A percentile compares a stretch with the other conserved stretches of the same genome.
These are phyloP conservation scores for Sweltsa coloradensis DNA, from an alignment of 1,140 invertebrate species.

Conservation along the genomic window DNA sequence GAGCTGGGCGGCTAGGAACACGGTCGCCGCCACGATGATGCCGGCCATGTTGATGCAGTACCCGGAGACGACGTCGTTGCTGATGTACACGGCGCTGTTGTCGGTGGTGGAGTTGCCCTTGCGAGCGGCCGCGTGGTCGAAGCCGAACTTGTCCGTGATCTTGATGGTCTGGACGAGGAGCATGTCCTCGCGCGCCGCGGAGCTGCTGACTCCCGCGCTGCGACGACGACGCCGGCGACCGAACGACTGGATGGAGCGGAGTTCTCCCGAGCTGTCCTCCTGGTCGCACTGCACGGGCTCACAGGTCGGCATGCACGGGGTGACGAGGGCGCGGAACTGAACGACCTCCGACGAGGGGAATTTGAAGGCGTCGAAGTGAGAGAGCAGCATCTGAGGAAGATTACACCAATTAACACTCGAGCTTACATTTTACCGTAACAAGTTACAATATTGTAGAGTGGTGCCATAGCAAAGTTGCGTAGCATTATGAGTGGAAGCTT, in stretches of 20 bases:
- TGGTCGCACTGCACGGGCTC: slow-evolving; percentile 80
- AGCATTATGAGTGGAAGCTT: too few species aligned
- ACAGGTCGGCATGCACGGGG: slow-evolving; percentile 83
- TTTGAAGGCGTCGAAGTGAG: slow-evolving; percentile 91
- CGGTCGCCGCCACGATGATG: slow-evolving; percentile 63
- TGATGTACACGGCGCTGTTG: slow-evolving; percentile 31
- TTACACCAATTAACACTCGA: too few species aligned
- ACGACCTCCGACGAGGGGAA: slow-evolving; percentile 90
- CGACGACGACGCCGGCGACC: slow-evolving; percentile 50
- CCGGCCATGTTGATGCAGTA: slow-evolving; percentile 66
- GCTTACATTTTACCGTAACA: too few species aligned
- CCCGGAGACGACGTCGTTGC: slow-evolving; percentile 31
- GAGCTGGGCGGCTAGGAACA: slow-evolving; percentile 71
- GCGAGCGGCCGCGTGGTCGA: slow-evolving; percentile 41
- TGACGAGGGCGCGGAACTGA: slow-evolving; percentile 85
- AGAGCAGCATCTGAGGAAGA: slow-evolving; percentile 71
- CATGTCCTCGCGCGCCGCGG: slow-evolving; percentile 56
- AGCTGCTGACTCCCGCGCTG: slow-evolving; percentile 25
- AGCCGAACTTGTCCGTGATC: slow-evolving; percentile 84
- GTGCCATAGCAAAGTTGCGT: too few species aligned
- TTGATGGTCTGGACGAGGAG: slow-evolving; percentile 81
- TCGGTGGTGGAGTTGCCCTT: slow-evolving; percentile 18
- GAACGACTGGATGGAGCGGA: slow-evolving; percentile 67
- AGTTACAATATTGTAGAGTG: too few species aligned
- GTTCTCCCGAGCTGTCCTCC: slow-evolving; percentile 63